Evolutionary conservation across 1,140 invertebrate genomes (phyloP).

Genomic region (Mylabris phalerata): DNA sequence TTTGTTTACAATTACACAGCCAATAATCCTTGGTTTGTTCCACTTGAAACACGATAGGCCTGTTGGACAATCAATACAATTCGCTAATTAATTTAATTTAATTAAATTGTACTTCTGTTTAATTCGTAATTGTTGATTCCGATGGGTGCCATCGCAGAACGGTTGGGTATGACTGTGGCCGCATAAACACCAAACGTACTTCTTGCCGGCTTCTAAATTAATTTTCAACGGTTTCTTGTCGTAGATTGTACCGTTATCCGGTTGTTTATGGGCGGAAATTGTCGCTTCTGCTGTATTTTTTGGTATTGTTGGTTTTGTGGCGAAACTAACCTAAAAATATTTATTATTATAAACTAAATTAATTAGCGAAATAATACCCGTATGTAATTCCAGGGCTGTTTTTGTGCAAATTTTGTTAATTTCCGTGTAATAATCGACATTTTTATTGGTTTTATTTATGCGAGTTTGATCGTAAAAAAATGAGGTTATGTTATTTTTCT

Average conservation of each 20-base stretch:
- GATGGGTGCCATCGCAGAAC: constrained; percentile 92
- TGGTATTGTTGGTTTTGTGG: no score
- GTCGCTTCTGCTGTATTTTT: no score
- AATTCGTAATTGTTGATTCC: constrained; percentile 63
- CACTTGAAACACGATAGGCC: constrained; percentile 77
- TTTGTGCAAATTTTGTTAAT: no score
- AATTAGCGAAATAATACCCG: no score
- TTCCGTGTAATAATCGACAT: no score
- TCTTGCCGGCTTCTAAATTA: constrained; percentile 65
- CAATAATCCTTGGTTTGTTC: constrained; percentile 90
- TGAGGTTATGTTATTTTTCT: no score
- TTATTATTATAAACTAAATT: no score
- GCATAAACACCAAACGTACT: constrained; percentile 92
- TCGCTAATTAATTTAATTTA: constrained; percentile 1
- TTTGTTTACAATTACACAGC: constrained; percentile 98
- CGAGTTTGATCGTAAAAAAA: no score
- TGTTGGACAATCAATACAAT: constrained; percentile 23
- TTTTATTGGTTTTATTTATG: no score
- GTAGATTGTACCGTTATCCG: constrained; percentile 65
- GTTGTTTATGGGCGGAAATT: constrained; percentile 54
- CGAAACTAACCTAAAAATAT: no score
- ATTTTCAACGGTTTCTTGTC: constrained; percentile 88
- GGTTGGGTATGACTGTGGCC: constrained; percentile 88
- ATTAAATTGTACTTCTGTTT: constrained; percentile 48
- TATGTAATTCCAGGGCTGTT: no score